Base-by-base conservation (phyloP, 1,140 invertebrate species). In the Drosophila takahashii region DNA sequence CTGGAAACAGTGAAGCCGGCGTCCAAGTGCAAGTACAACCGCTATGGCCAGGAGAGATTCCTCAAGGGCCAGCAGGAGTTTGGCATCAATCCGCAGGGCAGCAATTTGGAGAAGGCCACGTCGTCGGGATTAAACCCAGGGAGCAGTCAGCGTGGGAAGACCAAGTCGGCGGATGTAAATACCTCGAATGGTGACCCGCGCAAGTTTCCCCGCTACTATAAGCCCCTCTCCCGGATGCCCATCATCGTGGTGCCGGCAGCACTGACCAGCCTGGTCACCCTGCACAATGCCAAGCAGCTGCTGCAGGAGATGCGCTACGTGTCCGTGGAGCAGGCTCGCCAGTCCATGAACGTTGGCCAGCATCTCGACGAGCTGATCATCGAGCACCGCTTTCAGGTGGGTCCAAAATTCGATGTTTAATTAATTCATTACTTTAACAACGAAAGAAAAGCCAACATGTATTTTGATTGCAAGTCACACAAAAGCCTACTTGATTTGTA, bases 211-310 rank as follows among this genome's bases (percentile, higher is more conserved):
- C 8, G 2, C 10, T 8, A 0, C 9, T 2, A 9, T n/a, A 37
- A 8, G 97, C 85, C 93, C 93, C 77, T 67, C 95, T 96, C 98
- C 1, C 93, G 97, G 57, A 99, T 98, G 0, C 98, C 99, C 3
- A 99, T 99, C 83, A 99, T 99, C 77, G 98, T 99, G 81, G 99
- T 99, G 81, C 99, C 99, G 0, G 97, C 97, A 34, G 96, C 97
- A 5, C 95, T 96, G 37, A 97, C 97, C 2, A 98, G 98, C 0
- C 93, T 99, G n/a, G 98, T 99, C 39, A 97, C 97, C 1, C 99
- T 99, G 97, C 97, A 96, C 90, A 99, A 99, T 93, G 96, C 96
- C 11, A 98, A 98, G 92, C 98, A 99, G 76, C 96, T 99, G 73
- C 93, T 99, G 26, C 98, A 99, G 93, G 98, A 99, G 90, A 93